Evolutionary conservation across 2,113 vertebrate genomes (phyloP), one percentile per base, ranked within the genome.

Genomic region (Seriola rivoliana): DNA sequence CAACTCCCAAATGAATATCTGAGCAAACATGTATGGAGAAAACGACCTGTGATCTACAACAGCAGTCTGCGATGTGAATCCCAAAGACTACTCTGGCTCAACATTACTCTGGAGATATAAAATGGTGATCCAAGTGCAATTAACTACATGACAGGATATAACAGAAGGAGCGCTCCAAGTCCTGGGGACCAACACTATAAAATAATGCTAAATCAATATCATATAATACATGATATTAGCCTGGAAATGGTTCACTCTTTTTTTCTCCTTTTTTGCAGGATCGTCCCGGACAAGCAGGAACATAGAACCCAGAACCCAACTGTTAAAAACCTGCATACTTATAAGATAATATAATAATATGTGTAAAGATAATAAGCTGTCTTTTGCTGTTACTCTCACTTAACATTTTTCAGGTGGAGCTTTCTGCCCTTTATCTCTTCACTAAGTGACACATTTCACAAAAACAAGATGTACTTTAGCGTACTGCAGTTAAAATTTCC

Each of bases 401-500:
- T 10, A 54, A 42, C 46, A 46, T 44, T 62, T 29, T 74, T 58
- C 40, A 65, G 44, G 29, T 36, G 23, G 14, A 55, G 3, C 59
- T 57, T 69, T 66, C 36, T 67, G 32, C 23, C 13, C 2, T 10
- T 4, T 2, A 36, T 66, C 12, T 40, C 42, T 71, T 55, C 44
- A 12, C 40, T 12, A 34, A 21, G 42, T 50, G 62, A 50, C 69
- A 64, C 11, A 40, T 72, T 70, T 60, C 12, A 9, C 48, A 42
- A 52, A 64, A 58, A 64, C 42, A 46, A 40, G 65, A 57, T 14
- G 32, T 12, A 58, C 60, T 71, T 62, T 13, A 54, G 0, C 63
- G 70, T 67, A 80, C 34, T 58, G 63, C 71, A 59, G 69, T 38
- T 7, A 8, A 68, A 40, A 68, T 65, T 32, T 54, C 40, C 50